Evolutionary conservation across 2,888 invertebrate genomes (phyloP).

Genomic region (Pristionchus arcanus): DNA sequence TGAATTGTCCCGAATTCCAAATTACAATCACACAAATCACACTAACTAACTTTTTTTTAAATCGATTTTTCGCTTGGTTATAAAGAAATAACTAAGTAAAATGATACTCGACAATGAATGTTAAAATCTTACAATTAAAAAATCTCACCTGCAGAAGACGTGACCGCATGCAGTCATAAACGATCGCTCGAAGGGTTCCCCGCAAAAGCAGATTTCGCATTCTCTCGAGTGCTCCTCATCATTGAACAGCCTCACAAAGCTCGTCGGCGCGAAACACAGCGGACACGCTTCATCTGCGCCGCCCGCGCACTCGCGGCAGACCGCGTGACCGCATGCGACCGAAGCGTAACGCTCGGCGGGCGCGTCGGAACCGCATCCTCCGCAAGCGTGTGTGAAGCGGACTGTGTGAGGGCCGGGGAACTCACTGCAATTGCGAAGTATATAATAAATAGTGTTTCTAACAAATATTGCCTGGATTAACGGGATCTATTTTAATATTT

Average conservation of each 20-base stretch:
- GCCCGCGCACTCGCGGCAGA: slow-evolving; percentile 1
- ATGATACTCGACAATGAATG: no score
- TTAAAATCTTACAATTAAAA: no score
- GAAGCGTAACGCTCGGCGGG: not conserved
- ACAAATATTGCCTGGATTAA: no score
- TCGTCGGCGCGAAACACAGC: not conserved
- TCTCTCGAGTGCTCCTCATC: not conserved
- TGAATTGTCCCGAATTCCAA: no score
- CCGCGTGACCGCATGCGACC: not conserved
- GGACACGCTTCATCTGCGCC: not conserved
- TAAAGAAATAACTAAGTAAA: no score
- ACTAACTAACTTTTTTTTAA: no score
- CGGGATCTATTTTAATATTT: no score
- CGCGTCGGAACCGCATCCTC: not conserved
- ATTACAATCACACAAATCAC: no score
- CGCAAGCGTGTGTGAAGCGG: not conserved
- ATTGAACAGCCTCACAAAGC: not conserved
- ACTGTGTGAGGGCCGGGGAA: not conserved
- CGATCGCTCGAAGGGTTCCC: not conserved
- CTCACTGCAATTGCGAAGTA: not conserved
- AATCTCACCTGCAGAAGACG: not conserved
- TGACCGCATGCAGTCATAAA: not conserved
- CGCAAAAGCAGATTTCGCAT: not conserved
- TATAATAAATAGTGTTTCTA: no score
- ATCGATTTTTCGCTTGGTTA: no score